Evolutionary conservation across 2,113 vertebrate genomes (phyloP).

Genomic region (Neotoma lepida): DNA sequence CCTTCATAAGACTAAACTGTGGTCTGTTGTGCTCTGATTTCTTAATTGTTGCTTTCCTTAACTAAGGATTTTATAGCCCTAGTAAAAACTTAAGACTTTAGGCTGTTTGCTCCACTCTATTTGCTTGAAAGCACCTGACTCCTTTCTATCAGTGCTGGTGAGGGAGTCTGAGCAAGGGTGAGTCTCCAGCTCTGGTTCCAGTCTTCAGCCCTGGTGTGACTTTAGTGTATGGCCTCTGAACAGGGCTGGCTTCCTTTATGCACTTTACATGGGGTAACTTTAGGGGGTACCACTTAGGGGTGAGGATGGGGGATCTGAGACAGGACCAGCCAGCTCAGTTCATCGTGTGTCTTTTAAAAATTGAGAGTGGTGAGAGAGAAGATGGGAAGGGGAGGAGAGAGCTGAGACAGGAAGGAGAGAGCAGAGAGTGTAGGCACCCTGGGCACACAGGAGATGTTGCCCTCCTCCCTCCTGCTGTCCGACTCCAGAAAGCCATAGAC

Average conservation of each 20-base stretch:
- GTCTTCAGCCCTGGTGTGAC: background rate
- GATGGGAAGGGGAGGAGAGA: fast-evolving
- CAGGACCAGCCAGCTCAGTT: background rate
- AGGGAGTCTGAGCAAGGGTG: background rate
- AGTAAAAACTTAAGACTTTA: slow-evolving; percentile 62
- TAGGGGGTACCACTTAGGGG: background rate
- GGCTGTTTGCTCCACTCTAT: slow-evolving; percentile 55
- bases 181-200: background rate
- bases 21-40: slow-evolving; percentile 33
- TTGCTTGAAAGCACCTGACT: slow-evolving; percentile 36
- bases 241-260: background rate
- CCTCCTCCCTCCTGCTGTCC: background rate
- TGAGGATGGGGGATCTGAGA: background rate
- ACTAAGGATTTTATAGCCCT: slow-evolving; percentile 65
- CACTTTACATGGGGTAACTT: background rate
- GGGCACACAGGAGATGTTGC: background rate
- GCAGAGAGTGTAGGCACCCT: background rate
- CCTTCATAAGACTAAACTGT: slow-evolving; percentile 34
- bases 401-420: no score
- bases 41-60: slow-evolving; percentile 65
- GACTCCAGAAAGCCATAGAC: background rate
- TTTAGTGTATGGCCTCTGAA: background rate
- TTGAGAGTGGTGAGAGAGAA: background rate
- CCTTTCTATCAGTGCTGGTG: background rate
- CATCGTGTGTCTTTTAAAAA: background rate